Evolutionary conservation across 2,888 invertebrate species (phyloP).

Genomic region (Drosophila rubida): DNA sequence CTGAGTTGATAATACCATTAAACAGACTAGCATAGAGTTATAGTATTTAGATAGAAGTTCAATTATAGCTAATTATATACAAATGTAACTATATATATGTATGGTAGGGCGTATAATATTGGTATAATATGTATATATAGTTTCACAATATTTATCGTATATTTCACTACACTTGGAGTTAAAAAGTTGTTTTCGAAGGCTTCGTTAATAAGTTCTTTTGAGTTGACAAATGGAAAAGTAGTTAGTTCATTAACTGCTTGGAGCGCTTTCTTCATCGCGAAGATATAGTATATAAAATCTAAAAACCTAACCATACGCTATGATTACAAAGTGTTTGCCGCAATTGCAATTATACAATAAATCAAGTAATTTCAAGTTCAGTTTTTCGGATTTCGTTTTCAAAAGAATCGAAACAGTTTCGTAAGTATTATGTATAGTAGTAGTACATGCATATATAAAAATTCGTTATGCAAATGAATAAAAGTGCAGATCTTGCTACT

Average conservation of each 20-base stretch:
- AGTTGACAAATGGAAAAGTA: constrained; percentile 79
- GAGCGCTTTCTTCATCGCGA: constrained; percentile 42
- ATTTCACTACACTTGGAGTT: constrained; percentile 75
- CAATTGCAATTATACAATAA: constrained; percentile 2
- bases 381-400: constrained; percentile 17
- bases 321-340: constrained; percentile 34
- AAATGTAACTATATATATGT: constrained; percentile 51
- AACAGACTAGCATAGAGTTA: constrained; percentile 63
- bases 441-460: constrained; percentile 47
- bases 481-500: constrained; percentile 66
- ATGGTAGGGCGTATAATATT: constrained; percentile 18
- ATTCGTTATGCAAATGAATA: constrained; percentile 76
- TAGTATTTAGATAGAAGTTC: constrained; percentile 19
- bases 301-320: constrained; percentile 50
- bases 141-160: constrained; percentile 34
- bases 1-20: constrained; percentile 58
- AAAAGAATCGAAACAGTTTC: constrained; percentile 14
- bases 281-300: constrained; percentile 49
- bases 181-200: constrained; percentile 77
- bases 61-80: constrained; percentile 48
- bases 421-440: constrained; percentile 6
- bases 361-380: constrained; percentile 2
- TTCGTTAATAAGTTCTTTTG: constrained; percentile 81
- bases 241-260: constrained; percentile 46
- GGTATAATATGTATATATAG: constrained; percentile 45